These are phyloP conservation scores for Melopsittacus undulatus DNA, from an alignment of 2,797 vertebrate genomes.

Conservation along the genomic window DNA sequence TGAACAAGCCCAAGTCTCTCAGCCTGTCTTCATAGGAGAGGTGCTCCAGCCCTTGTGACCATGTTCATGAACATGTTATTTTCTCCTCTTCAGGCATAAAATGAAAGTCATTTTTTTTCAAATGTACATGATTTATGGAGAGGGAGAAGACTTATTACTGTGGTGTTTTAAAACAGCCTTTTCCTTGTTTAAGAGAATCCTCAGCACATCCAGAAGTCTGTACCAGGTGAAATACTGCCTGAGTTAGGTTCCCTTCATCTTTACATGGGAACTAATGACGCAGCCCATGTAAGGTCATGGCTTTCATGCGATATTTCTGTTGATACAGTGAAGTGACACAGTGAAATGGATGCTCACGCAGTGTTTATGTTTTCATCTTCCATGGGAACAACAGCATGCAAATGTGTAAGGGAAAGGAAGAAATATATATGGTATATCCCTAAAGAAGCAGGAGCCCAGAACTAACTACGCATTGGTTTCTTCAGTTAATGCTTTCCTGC, in stretches of 20 bases:
- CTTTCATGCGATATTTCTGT: background rate
- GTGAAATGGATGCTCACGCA: background rate
- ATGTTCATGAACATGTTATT: background rate
- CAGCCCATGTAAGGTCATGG: rapidly evolving
- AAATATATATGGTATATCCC: background rate
- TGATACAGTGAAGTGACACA: background rate
- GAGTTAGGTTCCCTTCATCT: background rate
- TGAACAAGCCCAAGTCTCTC: background rate
- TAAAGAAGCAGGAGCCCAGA: background rate
- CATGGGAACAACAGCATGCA: background rate
- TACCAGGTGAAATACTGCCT: background rate
- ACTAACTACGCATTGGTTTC: background rate
- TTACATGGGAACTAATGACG: background rate
- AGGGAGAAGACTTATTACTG: background rate
- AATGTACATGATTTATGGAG: background rate
- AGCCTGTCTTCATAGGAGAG: background rate
- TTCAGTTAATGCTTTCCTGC: background rate
- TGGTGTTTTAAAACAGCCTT: background rate
- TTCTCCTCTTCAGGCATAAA: background rate
- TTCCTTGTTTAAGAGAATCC: background rate
- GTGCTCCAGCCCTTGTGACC: background rate
- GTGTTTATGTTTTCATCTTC: background rate
- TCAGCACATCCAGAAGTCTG: background rate
- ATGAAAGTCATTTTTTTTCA: background rate
- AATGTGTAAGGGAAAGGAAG: background rate